phyloP scores from a whole-genome alignment of 2,888 invertebrate genomes.

The Melangyna quadrimaculata region DNA sequence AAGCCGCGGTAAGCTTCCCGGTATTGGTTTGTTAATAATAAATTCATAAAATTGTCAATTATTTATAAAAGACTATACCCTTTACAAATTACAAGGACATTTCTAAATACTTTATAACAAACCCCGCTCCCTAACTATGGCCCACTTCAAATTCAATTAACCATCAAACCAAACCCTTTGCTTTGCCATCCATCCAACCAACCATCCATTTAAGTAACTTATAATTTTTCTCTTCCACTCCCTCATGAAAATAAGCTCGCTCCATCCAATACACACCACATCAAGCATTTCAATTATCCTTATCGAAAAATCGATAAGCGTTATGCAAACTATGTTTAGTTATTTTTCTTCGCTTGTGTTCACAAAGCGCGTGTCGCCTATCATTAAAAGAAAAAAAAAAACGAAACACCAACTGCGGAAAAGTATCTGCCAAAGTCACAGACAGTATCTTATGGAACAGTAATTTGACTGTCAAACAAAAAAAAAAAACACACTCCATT shows the following conservation, averaged over 20 bases:
- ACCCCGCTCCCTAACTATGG: background rate
- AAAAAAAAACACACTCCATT: slow-evolving; percentile 24
- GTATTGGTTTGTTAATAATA: background rate
- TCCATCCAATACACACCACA: background rate
- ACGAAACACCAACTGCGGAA: slow-evolving; percentile 9
- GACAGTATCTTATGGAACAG: slow-evolving; percentile 50
- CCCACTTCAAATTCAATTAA: slow-evolving; percentile 9
- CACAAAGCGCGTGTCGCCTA: slow-evolving; percentile 18
- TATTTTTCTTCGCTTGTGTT: slow-evolving; percentile 57
- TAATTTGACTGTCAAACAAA: slow-evolving; percentile 64
- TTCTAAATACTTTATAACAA: background rate
- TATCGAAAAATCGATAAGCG: slow-evolving; percentile 66
- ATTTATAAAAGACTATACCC: background rate
- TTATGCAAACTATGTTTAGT: slow-evolving; percentile 53
- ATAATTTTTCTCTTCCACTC: background rate
- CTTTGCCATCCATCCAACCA: background rate
- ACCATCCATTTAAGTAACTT: slow-evolving; percentile 1
- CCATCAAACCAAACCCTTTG: background rate
- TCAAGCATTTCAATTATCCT: slow-evolving; percentile 65
- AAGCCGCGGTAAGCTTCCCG: no score
- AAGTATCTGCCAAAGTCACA: slow-evolving; percentile 41
- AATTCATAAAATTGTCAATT: background rate
- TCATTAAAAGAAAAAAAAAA: background rate
- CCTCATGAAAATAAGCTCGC: background rate
- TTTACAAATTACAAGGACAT: background rate